Evolutionary conservation across 2,888 invertebrate genomes (phyloP).

Genomic region (Chironomus riparius): DNA sequence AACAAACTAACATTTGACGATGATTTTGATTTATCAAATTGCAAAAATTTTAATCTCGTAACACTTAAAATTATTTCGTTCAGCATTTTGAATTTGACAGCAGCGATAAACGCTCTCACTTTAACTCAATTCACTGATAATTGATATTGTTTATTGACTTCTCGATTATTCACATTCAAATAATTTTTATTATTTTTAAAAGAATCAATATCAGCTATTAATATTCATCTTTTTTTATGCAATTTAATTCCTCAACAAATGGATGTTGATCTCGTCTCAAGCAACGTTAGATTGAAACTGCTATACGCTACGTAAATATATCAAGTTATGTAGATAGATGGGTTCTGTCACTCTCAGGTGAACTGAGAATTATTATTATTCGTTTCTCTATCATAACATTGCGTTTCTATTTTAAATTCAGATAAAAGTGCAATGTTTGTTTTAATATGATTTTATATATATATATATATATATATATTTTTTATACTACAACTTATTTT

Average conservation of each 20-base stretch:
- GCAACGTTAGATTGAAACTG: neutral
- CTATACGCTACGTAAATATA: neutral
- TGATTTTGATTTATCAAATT: slow-evolving; percentile 33
- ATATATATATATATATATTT: too few relatives aligned
- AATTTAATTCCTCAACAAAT: neutral
- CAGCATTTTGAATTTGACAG: slow-evolving; percentile 32
- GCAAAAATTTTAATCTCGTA: slow-evolving; percentile 36
- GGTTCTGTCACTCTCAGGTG: neutral
- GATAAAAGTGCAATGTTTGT: neutral
- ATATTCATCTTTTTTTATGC: neutral
- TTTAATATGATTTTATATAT: neutral
- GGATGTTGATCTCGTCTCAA: neutral
- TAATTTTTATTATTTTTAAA: neutral
- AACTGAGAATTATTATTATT: neutral
- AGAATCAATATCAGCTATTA: neutral
- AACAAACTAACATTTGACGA: slow-evolving; percentile 26
- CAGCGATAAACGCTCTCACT: too few relatives aligned
- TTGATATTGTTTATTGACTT: too few relatives aligned
- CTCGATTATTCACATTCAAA: too few relatives aligned
- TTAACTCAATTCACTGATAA: too few relatives aligned
- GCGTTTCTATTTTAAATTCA: too few relatives aligned
- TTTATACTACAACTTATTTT: too few relatives aligned
- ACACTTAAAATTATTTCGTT: slow-evolving; percentile 42
- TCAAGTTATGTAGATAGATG: neutral
- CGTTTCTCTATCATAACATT: neutral